Percentiles rank a stretch among this genome's conserved stretches.
phyloP scores from a whole-genome alignment of 1,140 invertebrate genomes.

The Schlechtendalia chinensis region DNA sequence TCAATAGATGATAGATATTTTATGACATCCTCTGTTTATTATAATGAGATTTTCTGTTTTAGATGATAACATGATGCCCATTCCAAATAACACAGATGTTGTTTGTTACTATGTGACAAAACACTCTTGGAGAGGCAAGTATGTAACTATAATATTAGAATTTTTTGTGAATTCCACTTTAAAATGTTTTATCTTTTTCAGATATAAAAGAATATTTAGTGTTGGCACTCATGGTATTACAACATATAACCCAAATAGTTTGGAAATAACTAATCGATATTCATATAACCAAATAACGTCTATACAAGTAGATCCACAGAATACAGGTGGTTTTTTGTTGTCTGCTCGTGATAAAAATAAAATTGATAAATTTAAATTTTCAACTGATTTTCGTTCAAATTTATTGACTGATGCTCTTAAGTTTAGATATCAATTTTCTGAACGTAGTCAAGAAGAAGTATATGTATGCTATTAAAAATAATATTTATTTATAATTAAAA shows the following conservation, averaged over 20 bases:
- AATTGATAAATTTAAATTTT: conserved; percentile 92
- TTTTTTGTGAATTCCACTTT: conserved; percentile 33
- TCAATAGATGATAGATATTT: background rate
- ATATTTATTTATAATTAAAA: background rate
- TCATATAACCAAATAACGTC: conserved; percentile 78
- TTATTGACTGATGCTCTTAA: conserved; percentile 88
- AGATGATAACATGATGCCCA: conserved; percentile 72
- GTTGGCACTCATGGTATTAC: conserved; percentile 93
- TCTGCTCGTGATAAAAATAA: conserved; percentile 78
- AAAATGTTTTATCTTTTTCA: conserved; percentile 56
- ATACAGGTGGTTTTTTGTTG: conserved; percentile 76
- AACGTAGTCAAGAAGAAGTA: conserved; percentile 70
- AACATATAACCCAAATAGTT: conserved; percentile 90
- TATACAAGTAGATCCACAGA: conserved; percentile 63
- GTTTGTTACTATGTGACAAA: conserved; percentile 94
- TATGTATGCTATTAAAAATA: conserved; percentile 61
- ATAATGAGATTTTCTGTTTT: conserved; percentile 52
- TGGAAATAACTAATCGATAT: conserved; percentile 97
- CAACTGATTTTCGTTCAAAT: conserved; percentile 90
- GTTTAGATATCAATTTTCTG: conserved; percentile 74
- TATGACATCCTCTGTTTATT: conserved; percentile 25
- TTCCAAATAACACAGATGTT: conserved; percentile 86
- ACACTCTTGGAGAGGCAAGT: conserved; percentile 96
- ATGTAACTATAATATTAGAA: conserved; percentile 57
- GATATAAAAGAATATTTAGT: conserved; percentile 96